These are phyloP conservation scores for Drosophila cracens DNA, from an alignment of 2,888 invertebrate species.

Conservation along the genomic window DNA sequence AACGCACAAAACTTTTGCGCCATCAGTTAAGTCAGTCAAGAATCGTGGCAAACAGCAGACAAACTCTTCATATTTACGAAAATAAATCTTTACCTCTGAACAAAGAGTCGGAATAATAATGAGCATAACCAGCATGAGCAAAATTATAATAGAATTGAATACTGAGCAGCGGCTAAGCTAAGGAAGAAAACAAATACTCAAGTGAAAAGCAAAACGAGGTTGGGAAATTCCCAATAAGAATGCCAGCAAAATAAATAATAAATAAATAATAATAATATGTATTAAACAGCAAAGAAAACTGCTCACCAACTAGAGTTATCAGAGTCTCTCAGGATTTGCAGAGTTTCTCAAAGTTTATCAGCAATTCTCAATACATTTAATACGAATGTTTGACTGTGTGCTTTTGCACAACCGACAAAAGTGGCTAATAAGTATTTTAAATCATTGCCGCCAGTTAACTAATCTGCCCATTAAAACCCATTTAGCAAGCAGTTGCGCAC, in stretches of 20 bases:
- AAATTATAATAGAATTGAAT: slow-evolving; percentile 72
- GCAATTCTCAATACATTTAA: slow-evolving; percentile 62
- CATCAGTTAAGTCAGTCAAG: slow-evolving; percentile 26
- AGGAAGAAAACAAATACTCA: slow-evolving; percentile 46
- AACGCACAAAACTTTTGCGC: slow-evolving; percentile 38
- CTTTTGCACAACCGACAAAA: slow-evolving; percentile 18
- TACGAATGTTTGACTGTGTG: slow-evolving; percentile 29
- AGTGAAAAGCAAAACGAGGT: slow-evolving; percentile 59
- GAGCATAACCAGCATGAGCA: slow-evolving; percentile 65
- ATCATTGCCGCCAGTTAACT: not conserved
- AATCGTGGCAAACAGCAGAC: slow-evolving; percentile 33
- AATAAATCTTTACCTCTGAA: slow-evolving; percentile 52
- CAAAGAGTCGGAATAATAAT: slow-evolving; percentile 41
- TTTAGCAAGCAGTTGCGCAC: not conserved
- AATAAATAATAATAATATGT: not conserved
- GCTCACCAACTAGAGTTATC: slow-evolving; percentile 42
- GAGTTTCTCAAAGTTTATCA: slow-evolving; percentile 57
- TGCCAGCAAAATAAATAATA: not conserved
- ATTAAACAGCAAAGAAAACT: slow-evolving; percentile 23
- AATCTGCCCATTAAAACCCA: not conserved
- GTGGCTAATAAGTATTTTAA: not conserved
- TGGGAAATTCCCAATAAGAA: slow-evolving; percentile 27
- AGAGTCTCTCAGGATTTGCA: slow-evolving; percentile 41
- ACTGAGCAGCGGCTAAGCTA: slow-evolving; percentile 46
- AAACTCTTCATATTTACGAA: slow-evolving; percentile 47